phyloP scores from a whole-genome alignment of 2,797 vertebrate genomes.

The Sebastes aleutianus region DNA sequence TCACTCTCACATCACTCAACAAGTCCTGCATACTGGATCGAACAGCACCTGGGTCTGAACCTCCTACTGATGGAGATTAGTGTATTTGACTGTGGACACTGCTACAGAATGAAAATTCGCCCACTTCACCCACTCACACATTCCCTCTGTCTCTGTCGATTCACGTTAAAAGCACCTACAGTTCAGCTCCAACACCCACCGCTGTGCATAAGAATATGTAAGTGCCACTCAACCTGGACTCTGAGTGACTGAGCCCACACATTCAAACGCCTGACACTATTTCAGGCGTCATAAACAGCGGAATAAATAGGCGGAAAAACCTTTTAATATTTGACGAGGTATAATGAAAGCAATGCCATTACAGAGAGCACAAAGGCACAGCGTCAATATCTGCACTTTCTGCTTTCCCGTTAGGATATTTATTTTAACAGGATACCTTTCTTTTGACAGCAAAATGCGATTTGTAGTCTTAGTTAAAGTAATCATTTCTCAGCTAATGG shows the following conservation, averaged over 20 bases:
- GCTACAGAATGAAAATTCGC: constrained; percentile 16
- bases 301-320: constrained; percentile 30
- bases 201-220: constrained; percentile 38
- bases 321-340: constrained; percentile 26
- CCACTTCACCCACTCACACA: constrained; percentile 54
- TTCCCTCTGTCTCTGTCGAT: constrained; percentile 19
- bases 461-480: background rate
- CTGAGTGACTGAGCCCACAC: constrained; percentile 60
- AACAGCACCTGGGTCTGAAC: constrained; percentile 15
- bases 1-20: background rate
- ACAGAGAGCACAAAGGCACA: background rate
- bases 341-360: constrained; percentile 27
- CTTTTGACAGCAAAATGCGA: background rate
- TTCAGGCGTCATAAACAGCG: constrained; percentile 50
- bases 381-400: background rate
- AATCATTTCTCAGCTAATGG: background rate
- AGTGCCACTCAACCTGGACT: constrained; percentile 71
- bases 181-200: constrained; percentile 69
- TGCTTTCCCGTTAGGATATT: background rate
- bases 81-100: constrained; percentile 10
- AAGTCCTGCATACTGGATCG: background rate
- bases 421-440: background rate
- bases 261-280: constrained; percentile 41
- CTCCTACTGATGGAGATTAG: constrained; percentile 24
- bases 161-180: constrained; percentile 64